Evolutionary conservation across 2,113 vertebrate species (phyloP), one percentile per base, ranked within the genome.

Genomic region (Australoheros scitulus): DNA sequence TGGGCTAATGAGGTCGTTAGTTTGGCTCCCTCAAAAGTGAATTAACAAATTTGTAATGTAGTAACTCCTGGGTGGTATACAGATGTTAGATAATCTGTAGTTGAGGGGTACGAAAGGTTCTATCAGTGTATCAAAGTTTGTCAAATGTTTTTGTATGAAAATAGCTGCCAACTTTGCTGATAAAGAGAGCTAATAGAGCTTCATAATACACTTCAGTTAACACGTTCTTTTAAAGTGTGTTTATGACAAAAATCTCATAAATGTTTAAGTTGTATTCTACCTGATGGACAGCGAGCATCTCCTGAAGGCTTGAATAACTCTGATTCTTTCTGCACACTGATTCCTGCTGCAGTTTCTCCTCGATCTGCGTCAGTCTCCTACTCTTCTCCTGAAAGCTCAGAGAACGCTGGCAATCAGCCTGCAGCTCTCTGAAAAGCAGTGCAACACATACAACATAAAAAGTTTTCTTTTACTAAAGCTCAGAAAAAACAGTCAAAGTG

Each of bases 251-350:
- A 38, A 38, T 38, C 36, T 38, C 36, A 38, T 38, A 20, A 18
- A 56, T 57, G 6, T 34, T n/a, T n/a, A 24, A 55, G 4, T 14
- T n/a, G 15, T 11, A 3, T n/a, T 34, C 60, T 91, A 99, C 98
- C 97, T 97, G 96, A 75, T 96, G 97, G 1, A 91, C 85, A 64
- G 91, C 90, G 82, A 97, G 96, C 76, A 96, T 96, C 41, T 97
- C 95, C 74, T 87, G 93, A 22, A 98, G 91, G 22, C 88, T 87
- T n/a, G 93, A 93, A 70, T 93, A 93, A 8, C 15, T 93, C n/a
- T 82, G 89, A 11, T 92, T 89, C 43, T 94, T 76, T 20, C 88
- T 86, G 72, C 55, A 80, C 13, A 81, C 85, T 4, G 96, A 89
- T 0, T 58, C 82, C 8, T 94, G 93, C 86, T 94, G 94, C 72